phyloP scores from a whole-genome alignment of 2,888 invertebrate species.

The Sarcophaga variegata region DNA sequence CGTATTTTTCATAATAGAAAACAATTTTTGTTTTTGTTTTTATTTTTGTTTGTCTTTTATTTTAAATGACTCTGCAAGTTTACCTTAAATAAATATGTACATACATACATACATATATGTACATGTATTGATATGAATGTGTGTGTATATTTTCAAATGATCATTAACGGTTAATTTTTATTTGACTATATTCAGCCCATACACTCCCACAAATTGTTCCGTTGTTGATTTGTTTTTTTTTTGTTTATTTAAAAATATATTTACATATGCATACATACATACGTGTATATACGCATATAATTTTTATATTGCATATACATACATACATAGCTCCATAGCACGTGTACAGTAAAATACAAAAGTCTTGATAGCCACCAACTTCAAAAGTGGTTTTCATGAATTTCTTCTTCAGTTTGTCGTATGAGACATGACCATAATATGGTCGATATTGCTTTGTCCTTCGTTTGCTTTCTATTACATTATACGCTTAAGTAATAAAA shows the following conservation, averaged over 20 bases:
- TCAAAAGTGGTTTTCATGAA: too few species aligned
- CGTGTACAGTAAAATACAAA: too few species aligned
- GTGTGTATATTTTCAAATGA: conserved; percentile 16
- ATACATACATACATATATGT: neutral
- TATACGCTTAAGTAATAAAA: too few species aligned
- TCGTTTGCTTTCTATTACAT: too few species aligned
- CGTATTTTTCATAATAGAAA: conserved; percentile 13
- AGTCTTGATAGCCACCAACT: too few species aligned
- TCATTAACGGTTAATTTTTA: conserved; percentile 15
- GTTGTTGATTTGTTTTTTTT: neutral
- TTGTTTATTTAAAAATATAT: neutral
- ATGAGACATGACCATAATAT: too few species aligned
- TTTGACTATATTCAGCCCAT: conserved; percentile 7
- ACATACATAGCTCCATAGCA: too few species aligned
- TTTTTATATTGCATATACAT: too few species aligned
- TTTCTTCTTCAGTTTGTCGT: too few species aligned
- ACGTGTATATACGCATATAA: too few species aligned
- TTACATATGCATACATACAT: too few species aligned
- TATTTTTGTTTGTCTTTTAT: neutral
- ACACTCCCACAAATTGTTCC: conserved; percentile 44
- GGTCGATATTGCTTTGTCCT: too few species aligned
- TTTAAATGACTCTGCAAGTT: conserved; percentile 36
- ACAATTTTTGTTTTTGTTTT: conserved; percentile 31
- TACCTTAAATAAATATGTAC: neutral
- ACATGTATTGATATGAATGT: neutral